These are phyloP conservation scores for Thomomys bottae DNA, from an alignment of 2,113 vertebrate species.

Conservation along the genomic window DNA sequence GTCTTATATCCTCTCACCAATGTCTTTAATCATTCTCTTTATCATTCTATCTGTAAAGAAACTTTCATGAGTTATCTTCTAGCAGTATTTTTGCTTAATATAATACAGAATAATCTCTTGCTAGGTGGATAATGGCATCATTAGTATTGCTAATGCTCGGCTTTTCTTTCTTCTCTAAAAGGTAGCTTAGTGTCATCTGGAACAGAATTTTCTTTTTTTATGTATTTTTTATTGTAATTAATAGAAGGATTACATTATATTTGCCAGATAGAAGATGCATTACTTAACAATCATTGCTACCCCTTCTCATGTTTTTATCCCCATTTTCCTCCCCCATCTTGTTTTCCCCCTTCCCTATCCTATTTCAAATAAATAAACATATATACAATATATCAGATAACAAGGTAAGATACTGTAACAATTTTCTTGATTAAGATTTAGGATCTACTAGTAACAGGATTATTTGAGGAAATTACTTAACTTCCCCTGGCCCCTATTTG, in stretches of 20 bases:
- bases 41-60: background rate
- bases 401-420: too few species aligned
- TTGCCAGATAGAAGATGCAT: too few species aligned
- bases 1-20: background rate
- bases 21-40: background rate
- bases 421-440: background rate
- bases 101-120: too few species aligned
- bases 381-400: too few species aligned
- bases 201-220: background rate
- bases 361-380: too few species aligned
- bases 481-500: background rate
- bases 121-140: background rate
- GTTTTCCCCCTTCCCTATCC: too few species aligned
- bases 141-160: background rate
- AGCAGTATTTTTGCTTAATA: background rate
- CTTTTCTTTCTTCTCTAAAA: background rate
- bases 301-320: too few species aligned
- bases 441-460: background rate
- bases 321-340: too few species aligned
- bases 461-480: background rate
- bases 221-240: too few species aligned
- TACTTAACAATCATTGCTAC: too few species aligned
- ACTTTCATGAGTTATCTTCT: background rate
- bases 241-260: too few species aligned
- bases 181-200: background rate